Evolutionary conservation across 1,140 invertebrate species (phyloP), one percentile per base, ranked within the genome.

Genomic region (Brachionus plicatilis): DNA sequence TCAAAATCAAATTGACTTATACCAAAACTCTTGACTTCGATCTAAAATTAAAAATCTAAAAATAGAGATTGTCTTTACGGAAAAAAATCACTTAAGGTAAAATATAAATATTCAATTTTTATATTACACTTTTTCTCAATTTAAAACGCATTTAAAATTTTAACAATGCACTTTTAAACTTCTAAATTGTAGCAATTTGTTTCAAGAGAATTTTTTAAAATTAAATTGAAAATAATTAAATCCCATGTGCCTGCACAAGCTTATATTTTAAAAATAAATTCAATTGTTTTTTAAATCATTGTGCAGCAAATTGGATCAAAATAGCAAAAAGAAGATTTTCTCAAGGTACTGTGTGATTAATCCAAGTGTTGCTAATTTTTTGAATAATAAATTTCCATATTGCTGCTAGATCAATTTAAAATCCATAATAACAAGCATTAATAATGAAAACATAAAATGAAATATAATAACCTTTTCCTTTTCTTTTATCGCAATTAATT

Each of bases 391-490:
- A 37, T 7, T 37, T 37, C 33, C 33, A 37, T 37, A 37, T 27
- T 60, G n/a, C 20, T 60, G 53, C 53, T 11, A 60, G 53, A 60
- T 60, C 53, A 60, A 60, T 60, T 60, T 20, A 60, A 47, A 60
- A 60, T 60, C 53, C 20, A 60, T 20, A 9, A 45, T 68, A 68
- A 68, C 12, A 33, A 37, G 20, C 27, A 68, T 29, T 14, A 68
- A 68, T 33, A 68, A 14, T n/a, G 11, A 68, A 68, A 68, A 68
- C 66, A 33, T 33, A 33, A 68, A 37, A 68, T 68, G 66, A 72
- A 72, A 72, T 72, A 72, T 72, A 72, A 72, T 72, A 72, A 72
- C 68, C 68, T 72, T 72, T 72, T 72, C 68, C 68, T 41, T 72
- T 72, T 72, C 68, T 72, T 72, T 72, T 72, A 72, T 72, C 41